Conservation (phyloP, 2,797 vertebrate species). For the Phaenicophaeus curvirostris region DNA sequence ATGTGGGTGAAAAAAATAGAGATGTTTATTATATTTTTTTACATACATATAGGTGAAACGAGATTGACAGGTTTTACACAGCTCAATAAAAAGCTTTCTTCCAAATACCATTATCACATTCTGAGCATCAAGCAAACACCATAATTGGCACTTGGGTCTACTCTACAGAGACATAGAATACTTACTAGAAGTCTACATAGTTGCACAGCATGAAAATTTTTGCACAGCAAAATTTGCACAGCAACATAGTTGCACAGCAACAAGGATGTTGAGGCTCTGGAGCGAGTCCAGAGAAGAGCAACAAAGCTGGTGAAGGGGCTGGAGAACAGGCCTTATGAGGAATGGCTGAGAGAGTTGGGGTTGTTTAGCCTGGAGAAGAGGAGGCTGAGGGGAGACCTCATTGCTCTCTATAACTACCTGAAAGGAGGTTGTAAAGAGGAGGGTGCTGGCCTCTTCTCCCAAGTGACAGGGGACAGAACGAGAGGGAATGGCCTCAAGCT, state of each 20-base stretch:
- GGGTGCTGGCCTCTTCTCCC: no score
- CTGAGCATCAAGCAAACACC: background rate
- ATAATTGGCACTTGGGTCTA: background rate
- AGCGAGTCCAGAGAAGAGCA: no score
- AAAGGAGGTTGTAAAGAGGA: no score
- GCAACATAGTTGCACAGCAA: background rate
- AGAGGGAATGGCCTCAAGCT: no score
- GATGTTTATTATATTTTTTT: background rate
- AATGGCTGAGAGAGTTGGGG: no score
- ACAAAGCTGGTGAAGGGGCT: no score
- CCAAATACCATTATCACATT: background rate
- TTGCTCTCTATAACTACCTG: no score
- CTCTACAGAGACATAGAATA: background rate
- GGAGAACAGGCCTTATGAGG: no score
- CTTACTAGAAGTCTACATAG: background rate
- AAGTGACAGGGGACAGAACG: no score
- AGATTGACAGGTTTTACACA: conserved; percentile 8
- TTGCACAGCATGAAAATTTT: conserved; percentile 2
- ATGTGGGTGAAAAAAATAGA: background rate
- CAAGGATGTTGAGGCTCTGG: background rate
- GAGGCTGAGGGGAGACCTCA: no score
- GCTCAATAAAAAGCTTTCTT: background rate
- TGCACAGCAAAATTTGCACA: no score
- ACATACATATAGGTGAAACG: background rate
- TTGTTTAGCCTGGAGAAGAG: no score